phyloP scores from a whole-genome alignment of 1,140 invertebrate genomes.

The Oncopeltus fasciatus region DNA sequence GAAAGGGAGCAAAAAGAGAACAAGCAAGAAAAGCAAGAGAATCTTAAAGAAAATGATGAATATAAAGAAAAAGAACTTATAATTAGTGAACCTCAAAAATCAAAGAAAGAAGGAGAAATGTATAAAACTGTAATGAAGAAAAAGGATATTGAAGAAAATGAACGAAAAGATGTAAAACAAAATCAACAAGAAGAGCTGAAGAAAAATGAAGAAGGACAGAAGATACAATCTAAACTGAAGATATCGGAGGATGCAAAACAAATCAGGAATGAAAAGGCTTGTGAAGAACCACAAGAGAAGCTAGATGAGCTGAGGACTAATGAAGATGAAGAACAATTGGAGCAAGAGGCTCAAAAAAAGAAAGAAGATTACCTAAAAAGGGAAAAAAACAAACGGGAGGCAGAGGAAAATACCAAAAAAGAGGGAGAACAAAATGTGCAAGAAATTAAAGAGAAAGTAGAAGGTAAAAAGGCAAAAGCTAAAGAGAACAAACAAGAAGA shows the following conservation, averaged over 20 bases:
- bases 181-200: constrained; percentile 17
- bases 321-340: constrained; percentile 9
- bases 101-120: constrained; percentile 22
- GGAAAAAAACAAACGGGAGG: constrained; percentile 13
- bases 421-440: neutral
- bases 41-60: constrained; percentile 21
- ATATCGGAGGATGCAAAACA: constrained; percentile 23
- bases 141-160: constrained; percentile 16
- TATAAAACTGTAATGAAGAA: constrained; percentile 21
- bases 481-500: constrained; percentile 8
- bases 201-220: constrained; percentile 23
- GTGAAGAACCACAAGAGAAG: constrained; percentile 22
- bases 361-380: constrained; percentile 12
- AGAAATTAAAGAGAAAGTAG: constrained; percentile 9
- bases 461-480: no score
- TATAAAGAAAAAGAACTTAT: constrained; percentile 24
- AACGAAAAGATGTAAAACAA: constrained; percentile 20
- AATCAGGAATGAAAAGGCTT: constrained; percentile 22
- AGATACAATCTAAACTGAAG: constrained; percentile 20
- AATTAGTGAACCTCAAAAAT: constrained; percentile 22
- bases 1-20: constrained; percentile 22
- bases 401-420: neutral
- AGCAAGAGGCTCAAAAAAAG: constrained; percentile 7
- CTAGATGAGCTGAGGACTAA: constrained; percentile 21
- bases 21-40: constrained; percentile 23